Conservation (phyloP, 2,888 invertebrate genomes). For the Conops quadrifasciatus region DNA sequence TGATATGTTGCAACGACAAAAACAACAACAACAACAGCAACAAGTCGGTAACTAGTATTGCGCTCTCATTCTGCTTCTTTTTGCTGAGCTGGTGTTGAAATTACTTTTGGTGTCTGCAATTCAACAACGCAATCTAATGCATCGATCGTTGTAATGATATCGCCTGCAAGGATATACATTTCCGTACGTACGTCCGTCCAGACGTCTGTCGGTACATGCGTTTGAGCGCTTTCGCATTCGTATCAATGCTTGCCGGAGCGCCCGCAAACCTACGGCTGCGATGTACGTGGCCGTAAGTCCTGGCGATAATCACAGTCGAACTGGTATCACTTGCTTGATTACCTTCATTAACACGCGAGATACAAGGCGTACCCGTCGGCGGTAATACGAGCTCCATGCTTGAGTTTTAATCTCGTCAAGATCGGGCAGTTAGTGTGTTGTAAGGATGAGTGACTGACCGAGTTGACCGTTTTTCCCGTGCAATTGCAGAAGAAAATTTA, state of each 20-base stretch:
- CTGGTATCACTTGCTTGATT: conserved; percentile 26
- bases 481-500: too few relatives aligned
- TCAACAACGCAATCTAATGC: conserved; percentile 24
- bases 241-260: too few relatives aligned
- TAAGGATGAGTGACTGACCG: too few relatives aligned
- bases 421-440: not conserved
- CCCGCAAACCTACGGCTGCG: not conserved
- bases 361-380: conserved; percentile 17
- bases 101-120: conserved; percentile 22
- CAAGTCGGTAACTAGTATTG: not conserved
- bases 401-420: not conserved
- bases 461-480: too few relatives aligned
- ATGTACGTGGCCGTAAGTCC: not conserved
- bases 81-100: conserved; percentile 19
- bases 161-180: conserved; percentile 18
- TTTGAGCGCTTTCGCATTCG: not conserved
- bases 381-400: conserved; percentile 3
- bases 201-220: not conserved
- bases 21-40: conserved; percentile 5
- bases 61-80: not conserved
- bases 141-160: conserved; percentile 26
- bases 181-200: not conserved
- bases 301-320: conserved; percentile 16
- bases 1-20: not conserved
- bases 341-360: conserved; percentile 25